Conservation (phyloP, 1,140 invertebrate species). For the Megathymus violae region DNA sequence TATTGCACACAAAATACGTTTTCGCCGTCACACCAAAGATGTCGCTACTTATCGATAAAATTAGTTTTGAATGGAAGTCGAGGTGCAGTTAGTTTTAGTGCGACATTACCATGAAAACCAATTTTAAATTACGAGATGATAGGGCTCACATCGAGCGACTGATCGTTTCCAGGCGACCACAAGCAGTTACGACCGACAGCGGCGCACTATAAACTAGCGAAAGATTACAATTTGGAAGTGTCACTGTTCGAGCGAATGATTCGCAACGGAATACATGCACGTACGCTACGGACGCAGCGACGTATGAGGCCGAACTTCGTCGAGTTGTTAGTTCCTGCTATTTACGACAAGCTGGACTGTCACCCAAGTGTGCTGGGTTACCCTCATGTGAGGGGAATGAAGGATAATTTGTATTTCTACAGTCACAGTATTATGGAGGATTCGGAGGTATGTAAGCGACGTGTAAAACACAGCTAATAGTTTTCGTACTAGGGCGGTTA, state of each 20-base stretch:
- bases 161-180: conserved; percentile 87
- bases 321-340: conserved; percentile 84
- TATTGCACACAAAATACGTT: too few species aligned
- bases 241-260: conserved; percentile 91
- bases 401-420: conserved; percentile 86
- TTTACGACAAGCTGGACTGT: conserved; percentile 86
- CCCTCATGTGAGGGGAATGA: conserved; percentile 81
- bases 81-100: too few species aligned
- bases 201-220: conserved; percentile 85
- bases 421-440: conserved; percentile 84
- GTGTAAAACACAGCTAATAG: too few species aligned
- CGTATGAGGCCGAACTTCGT: conserved; percentile 87
- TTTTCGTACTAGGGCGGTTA: too few species aligned
- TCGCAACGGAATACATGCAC: conserved; percentile 83
- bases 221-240: conserved; percentile 86
- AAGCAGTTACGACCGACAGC: conserved; percentile 89
- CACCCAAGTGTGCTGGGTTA: conserved; percentile 83
- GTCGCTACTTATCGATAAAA: too few species aligned
- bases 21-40: too few species aligned
- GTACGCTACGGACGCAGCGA: conserved; percentile 85
- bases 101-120: too few species aligned
- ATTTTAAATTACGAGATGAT: too few species aligned
- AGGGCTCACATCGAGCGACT: too few species aligned
- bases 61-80: too few species aligned
- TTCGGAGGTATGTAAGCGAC: conserved; percentile 59